Evolutionary conservation across 2,113 vertebrate species (phyloP), one percentile per base, ranked within the genome.

Genomic region (Epinephelus fuscoguttatus): DNA sequence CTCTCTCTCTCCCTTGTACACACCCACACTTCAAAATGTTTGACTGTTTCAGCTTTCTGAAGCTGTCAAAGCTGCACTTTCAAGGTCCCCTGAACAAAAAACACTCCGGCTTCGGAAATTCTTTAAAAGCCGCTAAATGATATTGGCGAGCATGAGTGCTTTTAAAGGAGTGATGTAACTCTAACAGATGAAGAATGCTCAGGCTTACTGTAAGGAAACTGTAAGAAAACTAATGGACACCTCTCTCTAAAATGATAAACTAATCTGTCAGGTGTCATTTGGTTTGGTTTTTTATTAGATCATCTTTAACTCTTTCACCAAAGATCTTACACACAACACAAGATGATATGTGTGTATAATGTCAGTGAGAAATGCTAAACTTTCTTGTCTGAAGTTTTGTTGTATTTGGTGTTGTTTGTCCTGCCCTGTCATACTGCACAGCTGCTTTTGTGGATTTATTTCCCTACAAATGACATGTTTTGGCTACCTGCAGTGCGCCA

Each of bases 1-100:
- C 33, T 53, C n/a, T 60, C 33, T 55, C 7, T 62, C 21, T 56
- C 15, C 3, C 5, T 42, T n/a, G 0, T 15, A 64, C 40, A 68
- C 70, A 52, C 33, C 49, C n/a, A 10, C 30, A 49, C 81, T 86
- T 79, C 40, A 78, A 84, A 81, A 69, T 72, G 50, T 81, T 68
- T 76, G 80, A 75, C 56, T 55, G 40, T 60, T 81, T 83, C 23
- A 62, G 76, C 70, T 70, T 88, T 76, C 55, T 69, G 37, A 79
- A 59, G 42, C 73, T 80, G 79, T 68, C 70, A 79, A 79, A 75
- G 76, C 70, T 21, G 50, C 33, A 73, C 67, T 85, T 82, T 90
- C 45, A 90, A 89, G 76, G 70, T 81, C 42, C 57, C 14, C 30
- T 45, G 57, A 80, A 84, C 4, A 52, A 86, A 45, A 88, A 60